Base-by-base conservation (phyloP, 1,140 invertebrate genomes). In the Telenomus remus region DNA sequence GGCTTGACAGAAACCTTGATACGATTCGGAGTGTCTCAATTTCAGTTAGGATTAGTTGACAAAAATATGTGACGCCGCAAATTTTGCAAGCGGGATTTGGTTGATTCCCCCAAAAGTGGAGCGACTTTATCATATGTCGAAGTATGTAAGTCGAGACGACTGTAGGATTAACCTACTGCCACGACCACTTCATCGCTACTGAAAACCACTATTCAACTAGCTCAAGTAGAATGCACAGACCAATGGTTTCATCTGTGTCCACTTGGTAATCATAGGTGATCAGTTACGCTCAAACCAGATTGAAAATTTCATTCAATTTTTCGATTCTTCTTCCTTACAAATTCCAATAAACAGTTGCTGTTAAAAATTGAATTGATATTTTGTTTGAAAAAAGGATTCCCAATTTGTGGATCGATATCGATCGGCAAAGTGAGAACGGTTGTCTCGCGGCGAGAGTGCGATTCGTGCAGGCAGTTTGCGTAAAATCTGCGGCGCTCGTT, bases 51-150 rank as follows among this genome's bases (percentile, higher is more conserved):
- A 9, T n/a, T n/a, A 39, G 2, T 39, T 9, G 37, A 11, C 9
- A 11, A 39, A 61, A 56, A 50, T 49, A 55, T 49, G 46, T 50
- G 27, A 13, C 42, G n/a, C 27, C 50, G 34, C 43, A 61, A 56
- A 61, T 12, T 19, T 55, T n/a, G 9, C 37, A 61, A 53, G 11
- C 11, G 16, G 33, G 42, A 60, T 57, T 39, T 42, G 43, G 44
- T 34, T 44, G 68, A 60, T 71, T 57, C 57, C 68, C n/a, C 49
- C 19, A 56, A 81, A 83, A 83, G 78, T 82, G 60, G 78, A 81
- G 56, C 79, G 68, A 79, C 65, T 79, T 81, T 81, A 81, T 80
- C 75, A 63, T 65, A 42, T 79, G 79, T 78, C 79, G 39, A 43
- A 19, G n/a, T 10, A 14, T 56, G 73, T 76, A 76, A 76, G 47